phyloP scores from a whole-genome alignment of 2,888 invertebrate genomes.

The Drosophila anomelani region DNA sequence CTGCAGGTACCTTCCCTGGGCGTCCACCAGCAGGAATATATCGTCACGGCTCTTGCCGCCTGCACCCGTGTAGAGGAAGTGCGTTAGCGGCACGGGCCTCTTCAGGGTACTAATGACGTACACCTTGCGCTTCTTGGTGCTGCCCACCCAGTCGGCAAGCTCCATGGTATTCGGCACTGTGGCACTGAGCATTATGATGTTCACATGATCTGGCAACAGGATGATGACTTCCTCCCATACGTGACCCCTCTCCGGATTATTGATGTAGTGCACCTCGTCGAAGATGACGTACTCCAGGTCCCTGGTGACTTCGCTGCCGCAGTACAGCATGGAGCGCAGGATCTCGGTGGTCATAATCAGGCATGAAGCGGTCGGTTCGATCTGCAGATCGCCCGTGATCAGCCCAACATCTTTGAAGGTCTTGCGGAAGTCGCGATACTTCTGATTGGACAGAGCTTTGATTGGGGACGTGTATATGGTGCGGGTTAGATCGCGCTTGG shows the following conservation, averaged over 20 bases:
- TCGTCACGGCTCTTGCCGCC: constrained; percentile 90
- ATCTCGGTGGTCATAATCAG: constrained; percentile 99
- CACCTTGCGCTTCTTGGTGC: constrained; percentile 93
- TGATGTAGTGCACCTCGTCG: constrained; percentile 99
- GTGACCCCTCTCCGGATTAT: constrained; percentile 98
- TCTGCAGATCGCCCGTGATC: constrained; percentile 97
- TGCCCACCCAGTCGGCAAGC: constrained; percentile 97
- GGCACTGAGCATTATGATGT: constrained; percentile 98
- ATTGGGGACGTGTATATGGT: constrained; percentile 99
- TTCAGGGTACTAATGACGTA: constrained; percentile 97
- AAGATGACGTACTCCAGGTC: constrained; percentile 99
- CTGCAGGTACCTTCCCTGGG: constrained; percentile 88
- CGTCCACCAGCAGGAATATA: constrained; percentile 91
- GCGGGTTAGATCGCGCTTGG: constrained; percentile 95
- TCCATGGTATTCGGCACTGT: constrained; percentile 99
- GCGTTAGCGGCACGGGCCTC: constrained; percentile 97
- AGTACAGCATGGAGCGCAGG: constrained; percentile 97
- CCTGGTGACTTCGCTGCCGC: constrained; percentile 96
- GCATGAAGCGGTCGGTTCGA: constrained; percentile 96
- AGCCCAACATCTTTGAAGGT: constrained; percentile 97
- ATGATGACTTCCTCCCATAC: constrained; percentile 99
- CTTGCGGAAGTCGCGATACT: constrained; percentile 97
- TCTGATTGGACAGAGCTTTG: constrained; percentile 99
- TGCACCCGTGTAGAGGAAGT: constrained; percentile 93
- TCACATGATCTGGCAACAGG: constrained; percentile 96